phyloP scores from a whole-genome alignment of 1,140 invertebrate genomes.

The Hyphantria cunea region DNA sequence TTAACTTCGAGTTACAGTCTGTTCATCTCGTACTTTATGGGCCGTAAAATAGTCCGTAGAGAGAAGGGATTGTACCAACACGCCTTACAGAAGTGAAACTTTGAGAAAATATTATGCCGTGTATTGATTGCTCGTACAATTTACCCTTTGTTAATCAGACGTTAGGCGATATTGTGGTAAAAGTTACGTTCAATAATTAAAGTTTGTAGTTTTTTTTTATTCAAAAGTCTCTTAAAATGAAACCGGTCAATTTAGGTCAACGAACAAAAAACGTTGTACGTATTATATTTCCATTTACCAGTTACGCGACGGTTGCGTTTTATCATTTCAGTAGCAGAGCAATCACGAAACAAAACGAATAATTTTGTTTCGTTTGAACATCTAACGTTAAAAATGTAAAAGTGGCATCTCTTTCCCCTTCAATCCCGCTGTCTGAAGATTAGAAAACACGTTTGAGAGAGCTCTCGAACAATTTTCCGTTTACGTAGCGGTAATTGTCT shows the following conservation, averaged over 20 bases:
- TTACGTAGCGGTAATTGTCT: conserved; percentile 77
- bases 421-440: conserved; percentile 54
- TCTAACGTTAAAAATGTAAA: conserved; percentile 39
- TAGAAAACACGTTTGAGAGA: conserved; percentile 71
- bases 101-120: conserved; percentile 65
- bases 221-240: too few species aligned
- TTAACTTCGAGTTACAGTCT: conserved; percentile 39
- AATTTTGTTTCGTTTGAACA: conserved; percentile 33
- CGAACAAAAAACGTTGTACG: too few species aligned
- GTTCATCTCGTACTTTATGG: conserved; percentile 49
- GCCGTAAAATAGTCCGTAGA: conserved; percentile 59
- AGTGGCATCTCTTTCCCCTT: conserved; percentile 45
- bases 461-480: conserved; percentile 73
- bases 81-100: conserved; percentile 54
- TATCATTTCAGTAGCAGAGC: too few species aligned
- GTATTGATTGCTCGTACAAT: conserved; percentile 56
- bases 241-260: too few species aligned
- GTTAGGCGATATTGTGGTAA: conserved; percentile 35
- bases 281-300: too few species aligned
- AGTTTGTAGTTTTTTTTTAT: too few species aligned
- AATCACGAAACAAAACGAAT: conserved; percentile 32
- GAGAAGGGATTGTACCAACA: conserved; percentile 52
- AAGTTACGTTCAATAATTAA: neutral
- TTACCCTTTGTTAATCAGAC: conserved; percentile 43
- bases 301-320: too few species aligned